Percentiles rank a stretch among this genome's conserved stretches.
phyloP scores from a whole-genome alignment of 2,797 vertebrate species.

The Tragopan temminckii region DNA sequence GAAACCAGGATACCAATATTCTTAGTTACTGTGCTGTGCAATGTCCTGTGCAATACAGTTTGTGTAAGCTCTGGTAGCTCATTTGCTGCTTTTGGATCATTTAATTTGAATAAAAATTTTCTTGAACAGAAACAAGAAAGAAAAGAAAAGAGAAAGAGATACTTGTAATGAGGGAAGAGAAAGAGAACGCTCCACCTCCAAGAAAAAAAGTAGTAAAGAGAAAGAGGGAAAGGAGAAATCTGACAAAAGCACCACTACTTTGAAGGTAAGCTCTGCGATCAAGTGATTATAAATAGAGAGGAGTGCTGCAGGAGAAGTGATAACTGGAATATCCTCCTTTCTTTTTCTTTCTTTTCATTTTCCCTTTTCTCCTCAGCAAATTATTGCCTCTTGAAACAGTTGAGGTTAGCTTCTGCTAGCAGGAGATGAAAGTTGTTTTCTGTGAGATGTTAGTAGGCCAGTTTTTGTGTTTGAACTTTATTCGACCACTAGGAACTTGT shows the following conservation, averaged over 20 bases:
- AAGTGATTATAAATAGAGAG: neutral
- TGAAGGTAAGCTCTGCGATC: slow-evolving; percentile 79
- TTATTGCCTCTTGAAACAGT: neutral
- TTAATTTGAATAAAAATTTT: neutral
- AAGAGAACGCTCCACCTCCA: slow-evolving; percentile 86
- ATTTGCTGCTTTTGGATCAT: neutral
- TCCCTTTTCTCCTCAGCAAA: neutral
- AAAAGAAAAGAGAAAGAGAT: slow-evolving; percentile 87
- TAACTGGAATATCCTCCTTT: neutral
- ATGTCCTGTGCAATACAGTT: no score
- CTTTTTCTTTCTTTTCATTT: neutral
- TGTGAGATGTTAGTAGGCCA: neutral
- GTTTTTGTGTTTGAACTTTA: neutral
- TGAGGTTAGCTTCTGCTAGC: neutral
- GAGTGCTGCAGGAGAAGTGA: neutral
- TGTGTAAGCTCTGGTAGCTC: neutral
- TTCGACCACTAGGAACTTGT: neutral
- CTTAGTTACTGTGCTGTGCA: neutral
- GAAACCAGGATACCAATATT: neutral
- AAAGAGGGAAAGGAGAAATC: slow-evolving; percentile 84
- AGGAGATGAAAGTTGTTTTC: neutral
- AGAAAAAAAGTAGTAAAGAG: slow-evolving; percentile 89
- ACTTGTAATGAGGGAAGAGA: slow-evolving; percentile 86
- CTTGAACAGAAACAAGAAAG: slow-evolving; percentile 89
- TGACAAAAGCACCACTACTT: slow-evolving; percentile 75